Evolutionary conservation across 2,797 vertebrate species (phyloP).

Genomic region (Gephyroberyx darwinii): DNA sequence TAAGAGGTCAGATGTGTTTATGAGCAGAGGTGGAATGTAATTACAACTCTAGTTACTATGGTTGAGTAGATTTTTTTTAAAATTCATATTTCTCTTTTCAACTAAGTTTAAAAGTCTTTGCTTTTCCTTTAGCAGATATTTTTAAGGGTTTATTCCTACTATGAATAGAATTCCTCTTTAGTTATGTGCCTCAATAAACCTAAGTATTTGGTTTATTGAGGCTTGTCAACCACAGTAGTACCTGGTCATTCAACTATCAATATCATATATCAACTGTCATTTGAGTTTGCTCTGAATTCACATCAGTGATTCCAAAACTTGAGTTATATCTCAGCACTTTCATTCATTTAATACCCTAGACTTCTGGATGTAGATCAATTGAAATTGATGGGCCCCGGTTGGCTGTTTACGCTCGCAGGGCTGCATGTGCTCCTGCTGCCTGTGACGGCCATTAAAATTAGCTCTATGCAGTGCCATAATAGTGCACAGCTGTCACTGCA

Average conservation of each 20-base stretch:
- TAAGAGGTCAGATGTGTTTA: too few relatives aligned
- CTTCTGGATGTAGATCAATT: not conserved
- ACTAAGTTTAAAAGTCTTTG: not conserved
- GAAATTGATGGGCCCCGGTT: constrained; percentile 43
- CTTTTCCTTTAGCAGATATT: not conserved
- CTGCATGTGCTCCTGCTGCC: constrained; percentile 69
- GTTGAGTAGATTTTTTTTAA: too few relatives aligned
- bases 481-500: constrained; percentile 80
- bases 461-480: constrained; percentile 73
- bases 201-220: not conserved
- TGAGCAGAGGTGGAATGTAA: too few relatives aligned
- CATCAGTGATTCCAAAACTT: too few relatives aligned
- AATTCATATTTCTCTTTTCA: too few relatives aligned
- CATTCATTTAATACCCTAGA: constrained; percentile 6
- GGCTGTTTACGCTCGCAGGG: constrained; percentile 73
- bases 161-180: not conserved
- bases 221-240: not conserved
- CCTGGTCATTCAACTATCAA: too few relatives aligned
- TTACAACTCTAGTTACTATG: too few relatives aligned
- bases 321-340: not conserved
- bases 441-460: constrained; percentile 79
- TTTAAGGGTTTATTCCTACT: not conserved
- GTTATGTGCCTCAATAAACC: not conserved
- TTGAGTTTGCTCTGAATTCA: too few relatives aligned
- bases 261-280: too few relatives aligned